Conservation (phyloP, 2,888 invertebrate genomes). For the Scrobipalpa atriplicella region DNA sequence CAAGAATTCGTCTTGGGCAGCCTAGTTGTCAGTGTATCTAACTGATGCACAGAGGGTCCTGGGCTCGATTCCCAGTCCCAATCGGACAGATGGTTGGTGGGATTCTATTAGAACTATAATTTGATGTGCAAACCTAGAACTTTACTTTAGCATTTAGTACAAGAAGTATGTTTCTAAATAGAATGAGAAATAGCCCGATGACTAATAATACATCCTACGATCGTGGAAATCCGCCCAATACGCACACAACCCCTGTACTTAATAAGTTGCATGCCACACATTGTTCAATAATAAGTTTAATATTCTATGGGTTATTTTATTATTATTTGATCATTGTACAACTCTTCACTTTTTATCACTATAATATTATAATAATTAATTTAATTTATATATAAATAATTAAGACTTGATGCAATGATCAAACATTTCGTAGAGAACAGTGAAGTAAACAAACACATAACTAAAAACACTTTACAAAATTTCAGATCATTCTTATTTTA, state of each 20-base stretch:
- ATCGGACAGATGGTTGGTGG: too few relatives aligned
- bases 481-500: background rate
- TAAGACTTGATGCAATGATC: constrained; percentile 38
- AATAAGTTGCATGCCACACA: constrained; percentile 74
- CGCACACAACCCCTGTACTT: constrained; percentile 60
- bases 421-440: constrained; percentile 58
- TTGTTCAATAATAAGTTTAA: constrained; percentile 47
- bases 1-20: too few relatives aligned
- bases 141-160: too few relatives aligned
- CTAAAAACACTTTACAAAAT: too few relatives aligned
- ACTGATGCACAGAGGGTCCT: too few relatives aligned
- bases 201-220: background rate
- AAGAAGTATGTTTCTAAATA: too few relatives aligned
- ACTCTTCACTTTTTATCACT: background rate
- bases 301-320: background rate
- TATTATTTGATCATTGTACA: constrained; percentile 24
- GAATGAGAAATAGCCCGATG: background rate
- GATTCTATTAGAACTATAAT: too few relatives aligned
- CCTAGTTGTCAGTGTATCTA: too few relatives aligned
- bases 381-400: background rate
- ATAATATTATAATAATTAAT: background rate
- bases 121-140: too few relatives aligned
- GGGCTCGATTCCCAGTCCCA: too few relatives aligned
- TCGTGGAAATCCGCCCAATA: constrained; percentile 31
- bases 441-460: constrained; percentile 44